A percentile compares a stretch with the other conserved stretches of the same genome.
Evolutionary conservation across 2,888 invertebrate species (phyloP).

Genomic region (Teleogryllus oceanicus): DNA sequence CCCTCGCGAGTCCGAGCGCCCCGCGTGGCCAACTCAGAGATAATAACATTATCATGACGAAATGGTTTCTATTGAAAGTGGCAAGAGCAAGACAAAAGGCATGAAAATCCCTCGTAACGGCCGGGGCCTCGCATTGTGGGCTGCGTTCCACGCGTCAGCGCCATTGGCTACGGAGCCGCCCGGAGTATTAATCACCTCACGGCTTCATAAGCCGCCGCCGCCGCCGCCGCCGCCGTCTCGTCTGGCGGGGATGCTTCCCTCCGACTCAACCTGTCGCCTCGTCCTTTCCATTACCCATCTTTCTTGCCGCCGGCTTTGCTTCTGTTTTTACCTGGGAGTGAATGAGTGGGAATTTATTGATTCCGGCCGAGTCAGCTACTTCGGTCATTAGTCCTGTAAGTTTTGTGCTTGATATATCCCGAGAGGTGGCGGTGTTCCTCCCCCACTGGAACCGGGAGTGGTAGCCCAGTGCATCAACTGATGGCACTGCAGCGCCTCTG

Average conservation of each 20-base stretch:
- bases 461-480: no score
- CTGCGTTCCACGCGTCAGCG: conserved; percentile 5
- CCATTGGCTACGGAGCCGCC: background rate
- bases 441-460: no score
- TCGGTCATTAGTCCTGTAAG: no score
- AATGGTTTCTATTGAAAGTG: conserved; percentile 34
- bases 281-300: background rate
- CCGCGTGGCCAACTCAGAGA: conserved; percentile 19
- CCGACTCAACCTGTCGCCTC: background rate
- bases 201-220: background rate
- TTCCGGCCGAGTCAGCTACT: no score
- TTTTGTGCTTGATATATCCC: no score
- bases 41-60: conserved; percentile 37
- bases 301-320: background rate
- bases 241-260: no score
- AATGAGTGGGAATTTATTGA: background rate
- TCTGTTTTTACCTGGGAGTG: conserved; percentile 19
- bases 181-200: background rate
- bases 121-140: background rate
- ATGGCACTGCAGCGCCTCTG: no score
- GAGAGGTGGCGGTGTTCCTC: background rate
- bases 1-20: background rate
- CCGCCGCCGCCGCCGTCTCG: background rate
- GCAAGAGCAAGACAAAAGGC: conserved; percentile 33
- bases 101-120: conserved; percentile 29